phyloP scores from a whole-genome alignment of 2,797 vertebrate species.

The Cossypha polioptera region DNA sequence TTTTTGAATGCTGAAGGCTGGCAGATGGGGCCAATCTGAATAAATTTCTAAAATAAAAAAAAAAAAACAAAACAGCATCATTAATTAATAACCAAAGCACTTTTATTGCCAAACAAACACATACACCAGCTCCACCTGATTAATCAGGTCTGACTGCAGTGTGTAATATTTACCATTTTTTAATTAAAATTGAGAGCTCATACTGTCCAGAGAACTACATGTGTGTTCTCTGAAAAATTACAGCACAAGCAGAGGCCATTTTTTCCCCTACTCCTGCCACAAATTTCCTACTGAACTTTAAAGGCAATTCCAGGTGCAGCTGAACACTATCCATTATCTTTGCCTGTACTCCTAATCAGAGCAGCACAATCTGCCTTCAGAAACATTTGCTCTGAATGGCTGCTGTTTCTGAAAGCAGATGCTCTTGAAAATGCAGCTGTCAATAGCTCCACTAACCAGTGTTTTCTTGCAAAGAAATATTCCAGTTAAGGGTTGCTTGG shows the following conservation, averaged over 20 bases:
- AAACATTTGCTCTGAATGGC: conserved; percentile 45
- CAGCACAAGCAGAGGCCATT: background rate
- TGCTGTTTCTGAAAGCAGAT: conserved; percentile 54
- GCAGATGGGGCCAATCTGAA: background rate
- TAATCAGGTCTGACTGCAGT: conserved; percentile 7
- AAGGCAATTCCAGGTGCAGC: conserved; percentile 33
- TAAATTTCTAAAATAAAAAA: background rate
- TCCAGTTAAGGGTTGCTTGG: conserved; percentile 35
- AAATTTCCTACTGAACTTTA: conserved; percentile 25
- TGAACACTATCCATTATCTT: background rate
- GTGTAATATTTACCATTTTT: background rate
- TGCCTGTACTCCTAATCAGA: background rate
- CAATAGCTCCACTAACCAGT: conserved; percentile 19
- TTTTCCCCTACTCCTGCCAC: background rate
- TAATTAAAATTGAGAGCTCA: conserved; percentile 22
- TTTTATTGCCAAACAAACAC: background rate
- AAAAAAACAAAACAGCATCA: background rate
- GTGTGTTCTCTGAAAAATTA: conserved; percentile 41
- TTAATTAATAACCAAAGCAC: background rate
- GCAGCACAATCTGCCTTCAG: background rate
- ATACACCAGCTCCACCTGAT: background rate
- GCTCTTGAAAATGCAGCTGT: conserved; percentile 35
- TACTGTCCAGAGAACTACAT: background rate
- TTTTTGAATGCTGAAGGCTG: background rate
- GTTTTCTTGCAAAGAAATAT: conserved; percentile 58